These are phyloP conservation scores for Mesochorus sp. DNA, from an alignment of 2,888 invertebrate species.

Conservation along the genomic window DNA sequence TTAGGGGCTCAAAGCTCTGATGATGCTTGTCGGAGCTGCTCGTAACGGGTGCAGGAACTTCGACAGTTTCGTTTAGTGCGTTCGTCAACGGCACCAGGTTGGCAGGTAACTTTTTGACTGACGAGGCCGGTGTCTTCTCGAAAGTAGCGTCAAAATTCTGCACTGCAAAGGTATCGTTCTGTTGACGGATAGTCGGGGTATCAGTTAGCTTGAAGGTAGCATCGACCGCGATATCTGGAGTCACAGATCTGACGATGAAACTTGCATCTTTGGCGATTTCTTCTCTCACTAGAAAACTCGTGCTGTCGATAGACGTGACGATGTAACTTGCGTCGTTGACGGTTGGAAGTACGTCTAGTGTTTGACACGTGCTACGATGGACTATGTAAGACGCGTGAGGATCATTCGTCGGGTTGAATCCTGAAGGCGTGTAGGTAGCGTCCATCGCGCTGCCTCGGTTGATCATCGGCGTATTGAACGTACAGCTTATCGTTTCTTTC, in stretches of 20 bases:
- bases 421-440: conserved; percentile 41
- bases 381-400: conserved; percentile 59
- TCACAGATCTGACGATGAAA: conserved; percentile 17
- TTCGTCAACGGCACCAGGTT: neutral
- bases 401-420: conserved; percentile 35
- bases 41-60: neutral
- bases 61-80: neutral
- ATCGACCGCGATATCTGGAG: neutral
- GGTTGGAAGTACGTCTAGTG: neutral
- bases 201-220: conserved; percentile 1
- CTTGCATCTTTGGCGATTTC: conserved; percentile 23
- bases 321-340: conserved; percentile 41
- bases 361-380: conserved; percentile 6
- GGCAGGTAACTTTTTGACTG: neutral
- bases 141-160: conserved; percentile 38
- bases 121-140: conserved; percentile 6
- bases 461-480: conserved; percentile 12
- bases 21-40: neutral
- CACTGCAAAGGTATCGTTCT: conserved; percentile 41
- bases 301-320: neutral
- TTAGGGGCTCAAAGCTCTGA: neutral
- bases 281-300: neutral
- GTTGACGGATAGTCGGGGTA: neutral
- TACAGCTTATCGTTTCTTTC: conserved; percentile 21
- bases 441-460: conserved; percentile 13